Percentiles rank a stretch among this genome's conserved stretches.
phyloP scores from a whole-genome alignment of 2,797 vertebrate genomes.

The Lutjanus argentimaculatus region DNA sequence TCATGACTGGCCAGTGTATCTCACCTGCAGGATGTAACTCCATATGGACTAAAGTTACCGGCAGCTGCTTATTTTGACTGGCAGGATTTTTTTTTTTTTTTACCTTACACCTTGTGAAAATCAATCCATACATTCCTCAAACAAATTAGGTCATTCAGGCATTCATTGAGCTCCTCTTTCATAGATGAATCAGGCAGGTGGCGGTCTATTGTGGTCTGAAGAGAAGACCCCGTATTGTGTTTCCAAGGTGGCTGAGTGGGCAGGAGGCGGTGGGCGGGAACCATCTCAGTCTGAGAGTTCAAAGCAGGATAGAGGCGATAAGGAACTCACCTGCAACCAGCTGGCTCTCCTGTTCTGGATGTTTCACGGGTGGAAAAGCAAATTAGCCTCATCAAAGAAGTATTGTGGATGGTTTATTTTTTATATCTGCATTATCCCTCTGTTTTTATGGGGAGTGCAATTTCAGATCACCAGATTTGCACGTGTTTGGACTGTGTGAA shows the following conservation, averaged over 20 bases:
- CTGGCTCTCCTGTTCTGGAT: background rate
- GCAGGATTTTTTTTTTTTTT: constrained; percentile 24
- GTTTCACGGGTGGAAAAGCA: background rate
- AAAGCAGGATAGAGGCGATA: constrained; percentile 36
- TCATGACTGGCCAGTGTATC: background rate
- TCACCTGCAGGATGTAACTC: constrained; percentile 9
- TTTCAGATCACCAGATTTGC: background rate
- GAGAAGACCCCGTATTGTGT: constrained; percentile 69
- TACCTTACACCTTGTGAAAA: constrained; percentile 34
- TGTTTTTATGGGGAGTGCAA: background rate
- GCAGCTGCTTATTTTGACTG: constrained; percentile 48
- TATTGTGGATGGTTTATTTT: background rate
- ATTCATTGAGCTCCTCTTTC: constrained; percentile 73
- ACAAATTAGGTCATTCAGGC: constrained; percentile 63
- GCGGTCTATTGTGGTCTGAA: constrained; percentile 53
- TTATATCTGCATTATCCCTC: background rate
- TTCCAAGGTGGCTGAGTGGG: constrained; percentile 56
- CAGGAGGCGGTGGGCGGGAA: constrained; percentile 43
- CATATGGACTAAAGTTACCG: background rate
- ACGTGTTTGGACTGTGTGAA: background rate
- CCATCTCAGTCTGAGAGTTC: constrained; percentile 38
- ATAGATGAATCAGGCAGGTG: constrained; percentile 72
- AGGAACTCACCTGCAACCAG: constrained; percentile 30
- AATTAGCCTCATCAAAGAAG: constrained; percentile 6
- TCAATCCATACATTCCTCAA: constrained; percentile 40